phyloP scores from a whole-genome alignment of 92 coral and sea anemone species.

The Metridium senile region DNA sequence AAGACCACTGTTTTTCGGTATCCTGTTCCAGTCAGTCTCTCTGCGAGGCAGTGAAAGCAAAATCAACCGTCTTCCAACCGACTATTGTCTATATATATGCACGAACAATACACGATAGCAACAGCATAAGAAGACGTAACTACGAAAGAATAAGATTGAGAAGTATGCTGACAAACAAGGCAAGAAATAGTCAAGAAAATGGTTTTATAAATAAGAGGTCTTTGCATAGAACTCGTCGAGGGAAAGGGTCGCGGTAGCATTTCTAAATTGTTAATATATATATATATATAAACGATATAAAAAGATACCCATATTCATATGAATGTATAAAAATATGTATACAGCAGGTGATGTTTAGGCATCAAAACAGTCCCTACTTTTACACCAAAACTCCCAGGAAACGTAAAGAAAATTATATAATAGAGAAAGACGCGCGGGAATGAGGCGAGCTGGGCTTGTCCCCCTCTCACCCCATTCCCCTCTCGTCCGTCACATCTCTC shows the following conservation, averaged over 20 bases:
- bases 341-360: too few species aligned
- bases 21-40: conserved; percentile 74
- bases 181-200: neutral
- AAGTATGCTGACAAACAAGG: neutral
- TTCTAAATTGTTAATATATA: too few species aligned
- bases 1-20: conserved; percentile 86
- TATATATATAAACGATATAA: too few species aligned
- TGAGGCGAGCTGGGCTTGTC: too few species aligned
- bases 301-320: too few species aligned
- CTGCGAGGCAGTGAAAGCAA: conserved; percentile 86
- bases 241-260: neutral
- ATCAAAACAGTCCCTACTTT: too few species aligned
- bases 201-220: neutral
- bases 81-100: conserved; percentile 82
- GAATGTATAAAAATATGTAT: too few species aligned
- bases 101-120: conserved; percentile 55
- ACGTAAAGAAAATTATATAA: too few species aligned
- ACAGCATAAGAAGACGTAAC: conserved; percentile 18
- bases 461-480: too few species aligned
- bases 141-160: conserved; percentile 19
- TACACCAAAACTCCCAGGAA: too few species aligned
- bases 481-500: too few species aligned
- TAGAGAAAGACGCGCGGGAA: too few species aligned
- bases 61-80: conserved; percentile 73
- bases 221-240: neutral